Base-by-base conservation (phyloP, 2,113 vertebrate genomes). In the Elephantulus edwardii region DNA sequence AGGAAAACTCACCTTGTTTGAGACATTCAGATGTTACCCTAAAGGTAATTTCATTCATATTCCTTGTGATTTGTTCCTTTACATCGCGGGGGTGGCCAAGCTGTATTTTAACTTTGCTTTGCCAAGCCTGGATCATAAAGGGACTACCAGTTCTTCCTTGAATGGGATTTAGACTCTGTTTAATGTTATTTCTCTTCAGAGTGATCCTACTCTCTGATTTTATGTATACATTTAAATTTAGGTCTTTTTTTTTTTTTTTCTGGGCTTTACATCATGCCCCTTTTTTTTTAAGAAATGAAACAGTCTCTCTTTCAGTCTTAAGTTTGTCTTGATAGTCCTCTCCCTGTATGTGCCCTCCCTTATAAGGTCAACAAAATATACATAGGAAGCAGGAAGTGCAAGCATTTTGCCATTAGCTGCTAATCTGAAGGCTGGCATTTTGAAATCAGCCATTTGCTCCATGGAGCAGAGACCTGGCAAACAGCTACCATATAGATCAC, bases 151-250 rank as follows among this genome's bases (percentile, higher is more conserved):
- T 87, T 95, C 90, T 72, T 89, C 93, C 70, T 62, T 84, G 64
- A 90, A 58, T 66, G 6, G 44, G 20, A 30, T 68, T 94, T 92
- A 94, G 89, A 48, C 82, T 91, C 54, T 66, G 72, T 58, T 94
- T 79, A 87, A 75, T 76, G 64, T 92, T 92, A 92, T 93, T 93
- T 95, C 79, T 94, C 82, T 75, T 60, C 88, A 90, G 87, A 74
- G 5, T 28, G 42, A 72, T 58, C 26, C 76, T 58, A 85, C 62
- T 68, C 70, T 58, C 89, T 92, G 70, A 88, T 93, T 94, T 96
- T 50, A 94, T 64, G 26, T 54, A 42, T 75, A 30, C 75, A 75
- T 78, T 68, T 46, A 91, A 92, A 76, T 35, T 77, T n/a, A n/a
- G 66, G 42, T 91, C 40, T 85, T 3, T 79, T 91, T 91, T 72